Evolutionary conservation across 2,797 vertebrate genomes (phyloP), one percentile per base, ranked within the genome.

Genomic region (Bradypus variegatus): DNA sequence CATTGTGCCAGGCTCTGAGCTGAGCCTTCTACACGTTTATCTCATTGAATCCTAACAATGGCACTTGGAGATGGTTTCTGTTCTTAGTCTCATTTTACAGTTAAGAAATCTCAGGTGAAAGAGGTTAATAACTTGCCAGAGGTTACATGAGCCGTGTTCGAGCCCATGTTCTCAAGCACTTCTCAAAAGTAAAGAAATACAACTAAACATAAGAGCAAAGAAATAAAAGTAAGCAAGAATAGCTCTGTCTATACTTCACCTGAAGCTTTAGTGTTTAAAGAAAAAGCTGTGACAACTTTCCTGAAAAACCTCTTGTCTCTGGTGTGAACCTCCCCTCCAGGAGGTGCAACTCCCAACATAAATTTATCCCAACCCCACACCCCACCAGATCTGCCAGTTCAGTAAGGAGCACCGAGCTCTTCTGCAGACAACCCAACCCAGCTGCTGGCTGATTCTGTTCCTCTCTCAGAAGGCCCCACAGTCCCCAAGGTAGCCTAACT

Each of bases 1-100:
- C 9, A 0, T 3, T 0, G 8, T 0, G 6, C 73, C 84, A 41
- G 21, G n/a, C 4, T 2, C 25, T 7, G 4, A 29, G 31, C 58
- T 25, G 1, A 27, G 53, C 4, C 55, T 23, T 77, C 73, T 33
- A 60, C 7, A 15, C 0, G 0, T 27, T 10, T 29, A 13, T 73
- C 23, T 27, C 7, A 19, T 31, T 25, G 50, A 50, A 2, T 45
- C 58, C 91, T 73, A 62, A 60, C 21, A 53, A 33, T 12, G 7
- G 29, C 21, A 21, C 38, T 70, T 19, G 50, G 38, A 55, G n/a
- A 60, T 27, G 19, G 48, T 36, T 23, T 55, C 48, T 81, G 29
- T 14, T 70, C 36, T 92, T 31, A 75, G 73, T 33, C 48, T 73
- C 82, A 41, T 73, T 89, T 88, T 23, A 81, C 16, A 70, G 60